phyloP scores from a whole-genome alignment of 37 sponge, comb jelly and placozoan species.

The Aplysina aerophoba region DNA sequence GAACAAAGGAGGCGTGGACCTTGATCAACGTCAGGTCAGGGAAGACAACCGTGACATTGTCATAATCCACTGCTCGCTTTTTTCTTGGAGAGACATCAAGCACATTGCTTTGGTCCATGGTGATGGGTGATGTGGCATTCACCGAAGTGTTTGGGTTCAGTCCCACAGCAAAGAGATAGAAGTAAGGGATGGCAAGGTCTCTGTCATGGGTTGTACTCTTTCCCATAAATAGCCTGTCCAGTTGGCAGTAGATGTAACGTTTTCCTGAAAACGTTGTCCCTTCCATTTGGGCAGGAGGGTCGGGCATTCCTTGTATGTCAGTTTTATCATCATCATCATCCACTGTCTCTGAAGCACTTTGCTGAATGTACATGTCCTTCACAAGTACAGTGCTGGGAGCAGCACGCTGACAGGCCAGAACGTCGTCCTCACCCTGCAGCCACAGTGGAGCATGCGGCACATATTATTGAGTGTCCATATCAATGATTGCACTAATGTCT shows the following conservation, averaged over 20 bases:
- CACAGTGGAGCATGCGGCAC: not conserved
- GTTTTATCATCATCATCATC: not conserved
- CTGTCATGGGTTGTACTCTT: not conserved
- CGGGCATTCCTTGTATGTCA: not conserved
- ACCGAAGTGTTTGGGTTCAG: not conserved
- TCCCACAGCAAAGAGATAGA: slow-evolving; percentile 2
- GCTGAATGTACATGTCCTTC: slow-evolving; percentile 3
- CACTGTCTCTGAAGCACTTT: not conserved
- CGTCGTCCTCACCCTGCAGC: slow-evolving; percentile 12
- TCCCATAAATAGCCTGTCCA: not conserved
- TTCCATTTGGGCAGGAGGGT: not conserved
- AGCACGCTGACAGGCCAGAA: not conserved
- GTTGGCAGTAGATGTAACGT: slow-evolving; percentile 1
- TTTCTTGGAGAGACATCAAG: not conserved
- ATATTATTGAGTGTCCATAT: no score
- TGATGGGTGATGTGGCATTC: not conserved
- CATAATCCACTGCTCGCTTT: not conserved
- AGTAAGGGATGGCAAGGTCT: slow-evolving; percentile 15
- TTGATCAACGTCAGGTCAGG: slow-evolving; percentile 43
- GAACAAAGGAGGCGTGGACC: slow-evolving; percentile 57
- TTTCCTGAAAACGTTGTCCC: not conserved
- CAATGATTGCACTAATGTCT: no score
- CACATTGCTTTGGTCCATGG: not conserved
- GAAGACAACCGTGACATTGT: not conserved
- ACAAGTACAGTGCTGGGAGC: no score